Evolutionary conservation across 2,888 invertebrate species (phyloP).

Genomic region (Scrobipalpa costella): DNA sequence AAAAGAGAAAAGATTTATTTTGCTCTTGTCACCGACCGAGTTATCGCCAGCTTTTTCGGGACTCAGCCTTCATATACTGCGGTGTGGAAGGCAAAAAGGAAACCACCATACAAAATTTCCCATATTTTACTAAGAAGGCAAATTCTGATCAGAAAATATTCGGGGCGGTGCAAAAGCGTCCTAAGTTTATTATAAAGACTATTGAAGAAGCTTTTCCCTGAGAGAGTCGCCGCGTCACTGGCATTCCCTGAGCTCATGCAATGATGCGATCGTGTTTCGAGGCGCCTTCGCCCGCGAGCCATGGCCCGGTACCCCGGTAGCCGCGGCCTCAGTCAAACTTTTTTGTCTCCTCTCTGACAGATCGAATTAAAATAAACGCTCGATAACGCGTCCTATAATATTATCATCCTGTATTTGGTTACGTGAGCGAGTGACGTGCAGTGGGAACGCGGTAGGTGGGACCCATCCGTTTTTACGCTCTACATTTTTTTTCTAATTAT

Average conservation of each 20-base stretch:
- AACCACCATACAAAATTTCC: too few relatives aligned
- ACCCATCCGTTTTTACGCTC: constrained; percentile 47
- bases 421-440: constrained; percentile 71
- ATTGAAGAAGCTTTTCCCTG: constrained; percentile 2
- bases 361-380: constrained; percentile 81
- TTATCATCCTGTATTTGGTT: constrained; percentile 78
- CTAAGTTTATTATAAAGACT: too few relatives aligned
- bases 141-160: too few relatives aligned
- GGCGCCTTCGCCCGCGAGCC: constrained; percentile 44
- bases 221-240: constrained; percentile 34
- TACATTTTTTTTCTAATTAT: constrained; percentile 50
- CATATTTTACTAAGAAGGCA: too few relatives aligned
- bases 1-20: too few relatives aligned
- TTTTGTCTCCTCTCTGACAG: constrained; percentile 77
- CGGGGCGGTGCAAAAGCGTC: too few relatives aligned
- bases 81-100: too few relatives aligned
- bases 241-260: constrained; percentile 47
- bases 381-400: constrained; percentile 76
- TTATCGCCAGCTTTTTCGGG: too few relatives aligned
- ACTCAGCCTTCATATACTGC: too few relatives aligned
- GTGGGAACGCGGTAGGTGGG: constrained; percentile 77
- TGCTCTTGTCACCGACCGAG: too few relatives aligned
- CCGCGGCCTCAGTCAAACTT: constrained; percentile 62
- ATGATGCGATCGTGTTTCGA: constrained; percentile 53
- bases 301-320: constrained; percentile 54